Evolutionary conservation across 2,888 invertebrate species (phyloP), one percentile per base, ranked within the genome.

Genomic region (Physocephala rufipes): DNA sequence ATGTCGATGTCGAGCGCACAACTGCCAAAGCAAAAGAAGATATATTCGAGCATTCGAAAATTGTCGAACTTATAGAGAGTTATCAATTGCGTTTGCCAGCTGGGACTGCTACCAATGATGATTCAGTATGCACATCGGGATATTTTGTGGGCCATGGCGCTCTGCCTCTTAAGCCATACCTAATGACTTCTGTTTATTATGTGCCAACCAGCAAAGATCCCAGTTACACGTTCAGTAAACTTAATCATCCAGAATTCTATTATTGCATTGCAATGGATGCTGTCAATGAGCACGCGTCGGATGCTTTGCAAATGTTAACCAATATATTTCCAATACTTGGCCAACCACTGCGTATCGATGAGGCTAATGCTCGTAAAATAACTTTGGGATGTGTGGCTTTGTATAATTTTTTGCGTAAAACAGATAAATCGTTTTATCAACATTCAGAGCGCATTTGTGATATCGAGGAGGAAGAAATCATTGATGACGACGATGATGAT

Each of bases 381-480:
- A 83, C 82, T 1, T 74, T 84, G 2, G 84, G 84, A 72, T 83
- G 83, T 75, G 81, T 84, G 71, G 83, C 84, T n/a, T 74, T 84
- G 9, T 84, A 84, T 67, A 84, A 84, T 76, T 84, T 83, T 74
- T 78, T 84, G 78, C 83, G 84, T 16, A 84, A 84, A 74, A 82
- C 82, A 21, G 82, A 84, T 70, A 77, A 78, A 53, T 78, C 81
- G 13, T 84, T 82, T 72, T 81, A 80, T 28, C 80, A 83, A 67
- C 80, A 79, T 71, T 82, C 83, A 26, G 82, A 84, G 68, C 74
- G 73, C 15, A 76, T 76, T 72, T 19, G 71, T 53, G 72, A 74
- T 66, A 67, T 73, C 15, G 74, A 72, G 2, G 75, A 77, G 28
- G 75, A 75, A 15, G 75, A 76, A 24, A 36, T 76, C 53, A 76